Percentiles rank a stretch among this genome's conserved stretches.
phyloP scores from a whole-genome alignment of 2,113 vertebrate species.

The Notothenia rossii region DNA sequence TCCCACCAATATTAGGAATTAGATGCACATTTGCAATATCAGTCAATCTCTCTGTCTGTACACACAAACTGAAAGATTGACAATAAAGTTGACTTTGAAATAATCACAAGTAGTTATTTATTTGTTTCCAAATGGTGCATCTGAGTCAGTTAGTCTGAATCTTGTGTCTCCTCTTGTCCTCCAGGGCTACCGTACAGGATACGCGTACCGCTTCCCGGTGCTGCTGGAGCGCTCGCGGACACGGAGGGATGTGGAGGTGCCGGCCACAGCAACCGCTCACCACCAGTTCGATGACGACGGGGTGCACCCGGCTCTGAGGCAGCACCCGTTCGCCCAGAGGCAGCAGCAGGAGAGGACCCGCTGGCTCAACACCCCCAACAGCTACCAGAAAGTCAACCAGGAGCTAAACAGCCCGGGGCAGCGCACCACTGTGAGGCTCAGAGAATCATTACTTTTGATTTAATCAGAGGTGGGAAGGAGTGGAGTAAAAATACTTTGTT shows the following conservation, averaged over 20 bases:
- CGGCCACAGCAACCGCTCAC: constrained; percentile 91
- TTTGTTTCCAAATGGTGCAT: no score
- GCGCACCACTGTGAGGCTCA: constrained; percentile 88
- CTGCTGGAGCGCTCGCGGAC: constrained; percentile 93
- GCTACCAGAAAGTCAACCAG: constrained; percentile 92
- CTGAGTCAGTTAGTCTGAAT: no score
- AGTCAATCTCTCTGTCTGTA: no score
- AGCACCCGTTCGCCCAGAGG: constrained; percentile 90
- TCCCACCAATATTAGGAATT: no score
- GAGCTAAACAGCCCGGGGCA: constrained; percentile 86
- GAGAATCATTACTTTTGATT: background rate
- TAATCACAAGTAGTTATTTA: no score
- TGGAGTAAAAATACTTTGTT: no score
- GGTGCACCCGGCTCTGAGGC: constrained; percentile 73
- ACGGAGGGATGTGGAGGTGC: constrained; percentile 94
- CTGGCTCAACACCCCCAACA: constrained; percentile 98
- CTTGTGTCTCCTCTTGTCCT: background rate
- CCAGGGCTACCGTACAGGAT: constrained; percentile 95
- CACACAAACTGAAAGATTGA: no score
- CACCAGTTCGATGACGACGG: constrained; percentile 90
- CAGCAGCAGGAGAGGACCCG: constrained; percentile 98
- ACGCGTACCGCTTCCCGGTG: constrained; percentile 94
- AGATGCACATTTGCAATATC: no score
- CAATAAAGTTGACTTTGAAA: no score
- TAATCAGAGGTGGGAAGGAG: no score